Evolutionary conservation across 2,888 invertebrate species (phyloP), one percentile per base, ranked within the genome.

Genomic region (Zelleria hepariella): DNA sequence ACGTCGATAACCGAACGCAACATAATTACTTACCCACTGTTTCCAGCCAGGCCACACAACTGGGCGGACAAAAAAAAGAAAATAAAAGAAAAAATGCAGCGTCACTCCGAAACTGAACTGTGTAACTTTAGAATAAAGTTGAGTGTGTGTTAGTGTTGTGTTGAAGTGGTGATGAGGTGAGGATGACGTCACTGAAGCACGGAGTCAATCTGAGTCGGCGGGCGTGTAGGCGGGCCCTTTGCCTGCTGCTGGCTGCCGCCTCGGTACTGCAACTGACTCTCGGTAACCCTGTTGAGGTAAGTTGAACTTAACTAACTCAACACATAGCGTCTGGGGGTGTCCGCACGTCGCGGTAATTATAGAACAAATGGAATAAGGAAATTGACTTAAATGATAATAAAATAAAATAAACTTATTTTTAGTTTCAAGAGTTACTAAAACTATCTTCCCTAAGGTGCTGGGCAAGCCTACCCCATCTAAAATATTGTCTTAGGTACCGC

Each of bases 121-220:
- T 61, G 59, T 58, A n/a, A 20, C 23, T 53, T 23, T 53, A 24
- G 32, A 20, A 10, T 20, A n/a, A 26, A 2, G 56, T 42, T 23
- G 56, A 20, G 20, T n/a, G 58, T 52, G 62, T 58, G 54, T 52
- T 27, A 15, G 27, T 27, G 32, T 24, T 21, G 27, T 57, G 3
- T 10, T 32, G 52, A 42, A 42, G 32, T 42, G 32, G 51, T 47
- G 27, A 72, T 51, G 51, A 62, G 67, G 66, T 69, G 67, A 64
- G 65, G 64, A 91, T 90, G 91, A 90, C 91, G 75, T 88, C 92
- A 62, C 77, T 93, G 73, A 87, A 90, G 80, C 92, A 93, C 80
- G 91, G 93, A 73, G 92, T 93, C 72, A 93, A 93, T 79, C 80
- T 93, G 71, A 93, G 93, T 68, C 84, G 93, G 67, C 90, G 93